A percentile compares a stretch with the other conserved stretches of the same genome.
phyloP scores from a whole-genome alignment of 2,888 invertebrate species.

The Agrypnus murinus region DNA sequence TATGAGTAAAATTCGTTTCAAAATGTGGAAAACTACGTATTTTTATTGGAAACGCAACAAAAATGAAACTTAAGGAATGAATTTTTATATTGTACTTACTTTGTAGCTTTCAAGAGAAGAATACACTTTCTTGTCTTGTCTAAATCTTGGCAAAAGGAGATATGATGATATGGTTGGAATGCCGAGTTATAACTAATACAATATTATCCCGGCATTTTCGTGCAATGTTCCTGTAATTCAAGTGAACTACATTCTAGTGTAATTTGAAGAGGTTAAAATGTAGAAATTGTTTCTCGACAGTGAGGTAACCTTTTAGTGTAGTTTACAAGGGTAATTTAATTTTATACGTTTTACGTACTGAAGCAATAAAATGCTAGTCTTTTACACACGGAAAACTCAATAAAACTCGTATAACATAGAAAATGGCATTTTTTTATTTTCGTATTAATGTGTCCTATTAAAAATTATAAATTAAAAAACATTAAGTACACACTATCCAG shows the following conservation, averaged over 20 bases:
- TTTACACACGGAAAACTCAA: no score
- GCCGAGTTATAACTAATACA: no score
- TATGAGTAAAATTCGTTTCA: slow-evolving; percentile 5
- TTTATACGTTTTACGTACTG: no score
- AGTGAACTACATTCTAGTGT: not conserved
- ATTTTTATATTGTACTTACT: not conserved
- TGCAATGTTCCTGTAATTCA: slow-evolving; percentile 1
- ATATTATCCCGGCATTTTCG: no score
- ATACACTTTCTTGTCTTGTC: not conserved
- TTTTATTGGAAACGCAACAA: not conserved
- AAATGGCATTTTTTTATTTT: no score
- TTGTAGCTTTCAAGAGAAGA: not conserved
- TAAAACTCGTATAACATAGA: no score
- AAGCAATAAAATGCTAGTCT: no score
- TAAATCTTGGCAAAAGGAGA: not conserved
- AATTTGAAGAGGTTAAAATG: slow-evolving; percentile 3
- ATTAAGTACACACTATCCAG: no score
- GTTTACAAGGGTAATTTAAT: not conserved
- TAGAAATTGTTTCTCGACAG: not conserved
- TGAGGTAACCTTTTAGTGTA: not conserved
- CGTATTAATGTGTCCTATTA: no score
- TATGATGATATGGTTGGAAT: no score
- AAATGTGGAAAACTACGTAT: slow-evolving; percentile 3
- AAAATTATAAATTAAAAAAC: no score
- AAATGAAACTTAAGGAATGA: not conserved